These are phyloP conservation scores for Mixornis gularis DNA, from an alignment of 2,113 vertebrate genomes.

Conservation along the genomic window DNA sequence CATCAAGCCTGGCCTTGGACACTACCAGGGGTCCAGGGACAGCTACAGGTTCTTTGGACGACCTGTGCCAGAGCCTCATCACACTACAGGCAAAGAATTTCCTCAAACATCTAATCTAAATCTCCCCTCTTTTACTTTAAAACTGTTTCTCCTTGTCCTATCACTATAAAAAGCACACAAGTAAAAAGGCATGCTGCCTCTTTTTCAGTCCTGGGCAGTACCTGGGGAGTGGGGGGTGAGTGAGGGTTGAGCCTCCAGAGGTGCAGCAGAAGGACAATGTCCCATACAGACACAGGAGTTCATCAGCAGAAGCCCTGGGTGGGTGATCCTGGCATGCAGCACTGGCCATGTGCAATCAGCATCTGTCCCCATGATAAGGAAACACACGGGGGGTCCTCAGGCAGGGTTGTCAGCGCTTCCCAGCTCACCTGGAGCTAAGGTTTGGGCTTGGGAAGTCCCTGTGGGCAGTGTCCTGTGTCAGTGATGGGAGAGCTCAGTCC, in stretches of 20 bases:
- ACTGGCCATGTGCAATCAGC: neutral
- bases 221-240: neutral
- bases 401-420: neutral
- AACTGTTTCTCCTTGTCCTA: neutral
- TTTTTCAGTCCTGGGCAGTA: neutral
- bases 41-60: neutral
- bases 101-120: neutral
- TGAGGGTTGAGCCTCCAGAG: neutral
- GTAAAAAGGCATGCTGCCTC: neutral
- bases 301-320: neutral
- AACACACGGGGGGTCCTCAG: rapidly evolving
- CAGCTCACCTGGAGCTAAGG: neutral
- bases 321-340: neutral
- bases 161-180: neutral
- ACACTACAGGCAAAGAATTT: neutral
- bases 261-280: neutral
- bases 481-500: neutral
- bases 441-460: neutral
- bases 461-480: neutral
- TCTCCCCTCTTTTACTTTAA: neutral
- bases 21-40: neutral
- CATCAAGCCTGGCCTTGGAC: rapidly evolving
- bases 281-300: rapidly evolving
- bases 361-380: neutral
- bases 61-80: neutral